These are phyloP conservation scores for Morpho helenor DNA, from an alignment of 2,888 invertebrate species.

Conservation along the genomic window DNA sequence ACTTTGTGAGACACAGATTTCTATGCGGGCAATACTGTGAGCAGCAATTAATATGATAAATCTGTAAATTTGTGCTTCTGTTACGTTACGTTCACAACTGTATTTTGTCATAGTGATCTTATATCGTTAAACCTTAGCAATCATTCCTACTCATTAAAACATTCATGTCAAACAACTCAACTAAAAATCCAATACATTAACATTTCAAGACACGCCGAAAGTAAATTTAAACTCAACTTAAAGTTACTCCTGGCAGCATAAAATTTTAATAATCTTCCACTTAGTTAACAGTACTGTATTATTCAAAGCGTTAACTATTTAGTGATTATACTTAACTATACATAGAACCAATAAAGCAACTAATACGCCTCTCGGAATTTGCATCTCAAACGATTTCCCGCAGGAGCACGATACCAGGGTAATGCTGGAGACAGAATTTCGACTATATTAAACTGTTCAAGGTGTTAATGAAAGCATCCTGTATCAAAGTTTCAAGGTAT, in stretches of 20 bases:
- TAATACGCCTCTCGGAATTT: slow-evolving; percentile 65
- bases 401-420: slow-evolving; percentile 24
- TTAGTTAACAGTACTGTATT: slow-evolving; percentile 3
- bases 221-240: neutral
- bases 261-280: slow-evolving; percentile 6
- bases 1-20: too few relatives aligned
- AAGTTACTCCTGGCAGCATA: slow-evolving; percentile 5
- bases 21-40: too few relatives aligned
- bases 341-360: slow-evolving; percentile 59
- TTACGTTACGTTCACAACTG: too few relatives aligned
- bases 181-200: neutral
- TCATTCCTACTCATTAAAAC: too few relatives aligned
- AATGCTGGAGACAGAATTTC: slow-evolving; percentile 9
- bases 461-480: slow-evolving; percentile 5
- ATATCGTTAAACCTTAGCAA: too few relatives aligned
- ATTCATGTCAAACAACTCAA: neutral
- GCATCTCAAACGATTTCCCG: slow-evolving; percentile 54
- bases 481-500: too few relatives aligned
- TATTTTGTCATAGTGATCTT: too few relatives aligned
- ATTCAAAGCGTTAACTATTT: slow-evolving; percentile 13
- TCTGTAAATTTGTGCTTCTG: too few relatives aligned
- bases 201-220: neutral
- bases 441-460: slow-evolving; percentile 11
- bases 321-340: slow-evolving; percentile 17
- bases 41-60: too few relatives aligned